Percentiles rank a stretch among this genome's conserved stretches.
These are phyloP conservation scores for Ectemnius continuus DNA, from an alignment of 2,888 invertebrate genomes.

Conservation along the genomic window DNA sequence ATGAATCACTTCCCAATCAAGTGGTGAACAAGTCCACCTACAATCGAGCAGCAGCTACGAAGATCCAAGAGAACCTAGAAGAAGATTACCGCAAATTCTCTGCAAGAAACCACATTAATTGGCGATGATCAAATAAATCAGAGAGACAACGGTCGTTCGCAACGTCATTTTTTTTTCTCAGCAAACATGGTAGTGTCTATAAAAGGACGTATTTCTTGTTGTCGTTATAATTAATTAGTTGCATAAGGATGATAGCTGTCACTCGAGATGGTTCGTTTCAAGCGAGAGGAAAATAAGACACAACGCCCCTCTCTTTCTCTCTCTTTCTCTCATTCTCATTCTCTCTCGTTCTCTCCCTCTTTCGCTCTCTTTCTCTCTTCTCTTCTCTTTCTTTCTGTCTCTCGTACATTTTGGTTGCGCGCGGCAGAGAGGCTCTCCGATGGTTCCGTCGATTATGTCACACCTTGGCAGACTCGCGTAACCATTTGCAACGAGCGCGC, in stretches of 20 bases:
- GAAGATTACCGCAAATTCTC: neutral
- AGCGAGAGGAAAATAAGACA: constrained; percentile 4
- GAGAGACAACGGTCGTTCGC: neutral
- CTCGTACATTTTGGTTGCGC: constrained; percentile 14
- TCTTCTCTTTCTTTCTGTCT: too few species aligned
- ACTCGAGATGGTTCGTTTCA: constrained; percentile 15
- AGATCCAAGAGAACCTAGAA: too few species aligned
- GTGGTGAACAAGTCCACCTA: too few species aligned
- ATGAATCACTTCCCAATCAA: too few species aligned
- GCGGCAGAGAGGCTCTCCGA: constrained; percentile 7
- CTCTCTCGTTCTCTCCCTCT: too few species aligned
- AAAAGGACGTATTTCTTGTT: constrained; percentile 7
- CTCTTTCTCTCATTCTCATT: too few species aligned
- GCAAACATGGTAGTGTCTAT: constrained; percentile 11
- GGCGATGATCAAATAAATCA: neutral
- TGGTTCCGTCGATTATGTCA: constrained; percentile 56
- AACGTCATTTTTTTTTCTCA: constrained; percentile 4
- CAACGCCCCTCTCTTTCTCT: neutral
- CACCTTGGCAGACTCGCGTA: constrained; percentile 48
- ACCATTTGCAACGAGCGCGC: constrained; percentile 19
- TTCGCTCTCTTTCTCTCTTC: too few species aligned
- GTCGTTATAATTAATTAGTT: constrained; percentile 18
- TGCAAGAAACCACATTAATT: neutral
- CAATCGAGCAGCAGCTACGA: too few species aligned
- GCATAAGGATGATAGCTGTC: constrained; percentile 14